These are phyloP conservation scores for Chloropsis cyanopogon DNA, from an alignment of 2,113 vertebrate species.

Conservation along the genomic window DNA sequence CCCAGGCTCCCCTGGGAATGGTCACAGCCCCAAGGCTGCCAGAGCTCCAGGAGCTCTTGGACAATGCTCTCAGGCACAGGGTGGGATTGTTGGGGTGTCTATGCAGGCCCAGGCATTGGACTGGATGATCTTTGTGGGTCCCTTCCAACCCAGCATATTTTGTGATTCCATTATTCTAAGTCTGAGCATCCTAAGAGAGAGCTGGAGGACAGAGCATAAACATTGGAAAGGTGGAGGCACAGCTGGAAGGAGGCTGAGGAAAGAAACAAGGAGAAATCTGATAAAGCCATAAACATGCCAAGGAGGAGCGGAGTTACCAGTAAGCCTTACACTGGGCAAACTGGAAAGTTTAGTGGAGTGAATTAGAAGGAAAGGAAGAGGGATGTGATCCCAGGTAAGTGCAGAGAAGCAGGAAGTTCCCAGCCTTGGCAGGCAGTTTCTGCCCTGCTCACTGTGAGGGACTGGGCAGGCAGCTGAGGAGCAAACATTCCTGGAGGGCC, in stretches of 20 bases:
- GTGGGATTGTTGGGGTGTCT: background rate
- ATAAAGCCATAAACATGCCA: background rate
- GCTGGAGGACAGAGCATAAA: background rate
- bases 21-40: background rate
- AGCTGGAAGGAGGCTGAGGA: background rate
- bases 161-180: background rate
- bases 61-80: background rate
- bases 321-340: background rate
- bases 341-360: background rate
- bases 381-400: background rate
- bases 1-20: background rate
- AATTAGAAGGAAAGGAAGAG: background rate
- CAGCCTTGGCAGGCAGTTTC: background rate
- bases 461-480: background rate
- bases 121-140: background rate
- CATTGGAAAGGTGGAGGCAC: background rate
- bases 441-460: background rate
- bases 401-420: background rate
- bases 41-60: accelerated
- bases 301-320: background rate
- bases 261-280: background rate
- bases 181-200: background rate
- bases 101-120: background rate
- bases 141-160: background rate
- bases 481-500: background rate